Evolutionary conservation across 2,888 invertebrate genomes (phyloP).

Genomic region (Sylvicola fuscatus): DNA sequence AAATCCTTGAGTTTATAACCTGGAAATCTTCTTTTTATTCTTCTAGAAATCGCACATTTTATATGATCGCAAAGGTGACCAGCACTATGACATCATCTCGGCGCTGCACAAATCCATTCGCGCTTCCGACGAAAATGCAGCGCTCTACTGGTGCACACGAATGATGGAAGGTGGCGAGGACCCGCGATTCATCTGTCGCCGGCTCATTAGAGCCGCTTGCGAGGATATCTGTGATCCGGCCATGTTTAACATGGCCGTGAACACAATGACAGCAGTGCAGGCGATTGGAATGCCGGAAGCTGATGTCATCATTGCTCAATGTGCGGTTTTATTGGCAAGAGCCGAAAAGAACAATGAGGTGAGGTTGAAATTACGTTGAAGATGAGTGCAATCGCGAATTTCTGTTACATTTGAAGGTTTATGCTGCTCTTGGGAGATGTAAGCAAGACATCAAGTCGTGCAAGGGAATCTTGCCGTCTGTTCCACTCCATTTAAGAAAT

Average conservation of each 20-base stretch:
- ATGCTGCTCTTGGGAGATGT: constrained; percentile 21
- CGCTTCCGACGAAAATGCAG: constrained; percentile 59
- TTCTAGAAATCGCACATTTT: constrained; percentile 49
- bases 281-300: constrained; percentile 66
- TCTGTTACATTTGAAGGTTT: constrained; percentile 21
- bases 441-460: constrained; percentile 35
- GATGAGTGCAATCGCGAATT: too few species aligned
- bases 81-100: constrained; percentile 65
- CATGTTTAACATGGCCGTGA: constrained; percentile 44
- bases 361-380: too few species aligned
- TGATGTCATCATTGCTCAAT: constrained; percentile 55
- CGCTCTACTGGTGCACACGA: constrained; percentile 62
- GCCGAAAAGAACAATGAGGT: constrained; percentile 52
- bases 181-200: constrained; percentile 52
- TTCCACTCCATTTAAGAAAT: constrained; percentile 60
- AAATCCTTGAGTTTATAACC: not conserved
- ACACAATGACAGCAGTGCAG: constrained; percentile 60
- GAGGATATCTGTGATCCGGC: constrained; percentile 55
- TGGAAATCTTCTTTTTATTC: constrained; percentile 4
- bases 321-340: constrained; percentile 52
- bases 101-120: constrained; percentile 68
- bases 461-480: constrained; percentile 47
- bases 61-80: constrained; percentile 61
- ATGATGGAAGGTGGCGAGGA: constrained; percentile 65
- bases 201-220: constrained; percentile 50